Evolutionary conservation across 2,888 invertebrate genomes (phyloP).

Genomic region (Drosophila paranaensis): DNA sequence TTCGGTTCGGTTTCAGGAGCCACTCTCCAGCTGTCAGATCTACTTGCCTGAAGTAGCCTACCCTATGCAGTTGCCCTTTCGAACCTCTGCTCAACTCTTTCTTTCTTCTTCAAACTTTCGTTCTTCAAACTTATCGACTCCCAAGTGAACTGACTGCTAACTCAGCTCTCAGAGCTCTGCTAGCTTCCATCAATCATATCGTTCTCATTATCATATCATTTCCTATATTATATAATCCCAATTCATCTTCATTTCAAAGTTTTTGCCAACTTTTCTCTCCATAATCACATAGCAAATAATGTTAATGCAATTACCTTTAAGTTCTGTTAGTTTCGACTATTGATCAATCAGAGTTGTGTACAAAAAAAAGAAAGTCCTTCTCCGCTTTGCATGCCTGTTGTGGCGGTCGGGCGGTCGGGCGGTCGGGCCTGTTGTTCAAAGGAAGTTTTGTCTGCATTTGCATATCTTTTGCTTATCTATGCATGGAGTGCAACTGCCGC

Average conservation of each 20-base stretch:
- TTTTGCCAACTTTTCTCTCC: not conserved
- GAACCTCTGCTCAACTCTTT: no score
- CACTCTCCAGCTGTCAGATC: no score
- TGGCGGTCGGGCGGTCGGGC: no score
- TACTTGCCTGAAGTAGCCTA: no score
- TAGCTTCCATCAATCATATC: not conserved
- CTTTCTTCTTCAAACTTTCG: no score
- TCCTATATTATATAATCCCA: not conserved
- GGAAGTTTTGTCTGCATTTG: constrained; percentile 28
- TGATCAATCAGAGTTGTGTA: constrained; percentile 1
- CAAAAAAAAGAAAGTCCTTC: not conserved
- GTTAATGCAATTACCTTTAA: constrained; percentile 2
- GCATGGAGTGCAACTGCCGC: constrained; percentile 8
- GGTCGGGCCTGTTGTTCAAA: not conserved
- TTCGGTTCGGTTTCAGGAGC: no score
- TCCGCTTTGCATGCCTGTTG: constrained; percentile 1
- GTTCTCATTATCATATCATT: no score
- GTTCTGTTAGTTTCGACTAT: not conserved
- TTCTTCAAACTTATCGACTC: no score
- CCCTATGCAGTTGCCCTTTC: no score
- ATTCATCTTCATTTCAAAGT: not conserved
- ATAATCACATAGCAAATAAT: not conserved
- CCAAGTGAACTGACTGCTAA: not conserved
- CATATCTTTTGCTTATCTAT: constrained; percentile 29
- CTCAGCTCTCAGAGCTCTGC: no score